Conservation (phyloP, 2,113 vertebrate species). For the Paracanthobrama guichenoti region DNA sequence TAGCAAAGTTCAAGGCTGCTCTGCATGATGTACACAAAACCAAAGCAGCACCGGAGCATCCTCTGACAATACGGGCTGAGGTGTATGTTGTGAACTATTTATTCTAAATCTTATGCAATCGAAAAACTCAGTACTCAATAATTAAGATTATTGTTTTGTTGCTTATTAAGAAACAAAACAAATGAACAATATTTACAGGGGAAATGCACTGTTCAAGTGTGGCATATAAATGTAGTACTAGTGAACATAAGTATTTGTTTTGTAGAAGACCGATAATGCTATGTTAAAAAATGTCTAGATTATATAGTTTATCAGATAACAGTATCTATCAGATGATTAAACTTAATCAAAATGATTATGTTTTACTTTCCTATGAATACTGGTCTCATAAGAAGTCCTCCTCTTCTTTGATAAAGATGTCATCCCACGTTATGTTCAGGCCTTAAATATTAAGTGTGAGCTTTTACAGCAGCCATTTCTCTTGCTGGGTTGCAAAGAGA, state of each 20-base stretch:
- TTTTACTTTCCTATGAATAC: not conserved
- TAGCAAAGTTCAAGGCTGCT: not conserved
- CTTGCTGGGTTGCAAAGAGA: slow-evolving; percentile 3
- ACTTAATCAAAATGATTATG: not conserved
- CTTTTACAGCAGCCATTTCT: slow-evolving; percentile 27
- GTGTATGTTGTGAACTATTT: not conserved
- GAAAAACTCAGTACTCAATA: not conserved
- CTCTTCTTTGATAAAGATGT: not conserved
- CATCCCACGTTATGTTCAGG: not conserved
- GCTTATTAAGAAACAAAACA: not conserved
- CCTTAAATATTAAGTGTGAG: slow-evolving; percentile 20
- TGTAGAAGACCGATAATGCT: not conserved
- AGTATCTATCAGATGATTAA: not conserved
- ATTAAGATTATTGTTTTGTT: too few relatives aligned
- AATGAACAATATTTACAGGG: not conserved
- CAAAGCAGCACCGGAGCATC: not conserved
- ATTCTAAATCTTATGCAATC: not conserved
- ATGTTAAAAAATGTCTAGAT: not conserved
- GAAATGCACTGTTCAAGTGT: not conserved
- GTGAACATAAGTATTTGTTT: not conserved
- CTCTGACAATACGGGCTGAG: not conserved
- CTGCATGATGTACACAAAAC: not conserved
- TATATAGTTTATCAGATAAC: not conserved
- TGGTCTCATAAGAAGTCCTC: not conserved
- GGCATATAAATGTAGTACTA: not conserved